These are phyloP conservation scores for Cryptomyrus ogoouensis DNA, from an alignment of 2,113 vertebrate species.

Conservation along the genomic window DNA sequence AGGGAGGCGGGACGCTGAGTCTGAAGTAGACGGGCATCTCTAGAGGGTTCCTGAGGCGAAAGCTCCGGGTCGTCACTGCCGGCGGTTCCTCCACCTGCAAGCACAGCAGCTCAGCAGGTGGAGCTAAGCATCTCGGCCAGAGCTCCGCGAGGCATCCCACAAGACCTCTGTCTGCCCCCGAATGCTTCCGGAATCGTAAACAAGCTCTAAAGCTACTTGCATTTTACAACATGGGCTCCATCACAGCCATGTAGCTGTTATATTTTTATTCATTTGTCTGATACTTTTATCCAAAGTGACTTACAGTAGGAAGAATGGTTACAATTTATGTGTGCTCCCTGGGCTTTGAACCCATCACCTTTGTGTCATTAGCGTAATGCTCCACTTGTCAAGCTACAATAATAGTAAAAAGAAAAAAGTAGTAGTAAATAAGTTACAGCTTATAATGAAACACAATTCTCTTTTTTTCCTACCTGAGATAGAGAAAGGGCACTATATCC, in stretches of 20 bases:
- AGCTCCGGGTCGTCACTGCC: conserved; percentile 44
- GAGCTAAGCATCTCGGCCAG: neutral
- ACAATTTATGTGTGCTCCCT: neutral
- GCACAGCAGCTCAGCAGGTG: neutral
- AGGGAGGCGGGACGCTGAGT: conserved; percentile 65
- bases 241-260: neutral
- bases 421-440: neutral
- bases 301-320: neutral
- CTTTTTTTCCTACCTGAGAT: neutral
- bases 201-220: neutral
- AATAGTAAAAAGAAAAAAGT: neutral
- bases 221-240: neutral
- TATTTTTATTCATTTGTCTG: neutral
- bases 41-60: conserved; percentile 74
- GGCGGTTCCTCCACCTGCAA: conserved; percentile 54
- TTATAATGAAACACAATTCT: neutral
- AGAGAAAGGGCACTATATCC: neutral
- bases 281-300: neutral
- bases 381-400: neutral
- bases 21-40: conserved; percentile 70
- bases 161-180: neutral
- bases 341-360: neutral
- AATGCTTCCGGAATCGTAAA: neutral
- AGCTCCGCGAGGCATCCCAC: neutral
- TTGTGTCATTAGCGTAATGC: neutral